These are phyloP conservation scores for Sinocyclocheilus rhinocerous DNA, from an alignment of 2,113 vertebrate species.

Conservation along the genomic window DNA sequence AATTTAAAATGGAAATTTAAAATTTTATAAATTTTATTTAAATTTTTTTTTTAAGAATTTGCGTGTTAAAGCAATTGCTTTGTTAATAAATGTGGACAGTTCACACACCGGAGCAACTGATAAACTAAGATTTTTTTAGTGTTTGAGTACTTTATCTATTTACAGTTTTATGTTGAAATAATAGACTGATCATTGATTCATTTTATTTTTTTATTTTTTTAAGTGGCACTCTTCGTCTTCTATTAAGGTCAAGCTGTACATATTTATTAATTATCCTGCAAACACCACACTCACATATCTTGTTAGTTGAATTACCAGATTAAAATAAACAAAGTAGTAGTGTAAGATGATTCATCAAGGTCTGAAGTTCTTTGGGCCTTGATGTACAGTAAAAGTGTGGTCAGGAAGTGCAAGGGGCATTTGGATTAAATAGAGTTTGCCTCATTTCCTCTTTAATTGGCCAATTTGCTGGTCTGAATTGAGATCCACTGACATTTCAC, in stretches of 20 bases:
- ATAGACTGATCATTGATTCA: neutral
- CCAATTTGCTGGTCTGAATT: conserved; percentile 49
- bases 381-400: conserved; percentile 54
- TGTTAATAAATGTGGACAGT: too few relatives aligned
- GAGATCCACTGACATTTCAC: conserved; percentile 51
- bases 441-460: conserved; percentile 59
- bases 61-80: too few relatives aligned
- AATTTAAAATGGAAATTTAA: too few relatives aligned
- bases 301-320: conserved; percentile 26
- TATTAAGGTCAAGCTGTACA: neutral
- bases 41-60: too few relatives aligned
- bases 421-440: conserved; percentile 57
- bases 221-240: neutral
- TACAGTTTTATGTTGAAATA: neutral
- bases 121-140: neutral
- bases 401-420: conserved; percentile 41
- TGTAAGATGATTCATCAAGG: conserved; percentile 28
- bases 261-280: neutral
- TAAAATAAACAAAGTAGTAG: conserved; percentile 52
- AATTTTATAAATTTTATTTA: too few relatives aligned
- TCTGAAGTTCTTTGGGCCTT: conserved; percentile 52
- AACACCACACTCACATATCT: neutral
- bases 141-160: neutral
- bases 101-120: too few relatives aligned
- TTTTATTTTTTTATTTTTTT: neutral